Evolutionary conservation across 2,888 invertebrate species (phyloP).

Genomic region (Erebia aethiops): DNA sequence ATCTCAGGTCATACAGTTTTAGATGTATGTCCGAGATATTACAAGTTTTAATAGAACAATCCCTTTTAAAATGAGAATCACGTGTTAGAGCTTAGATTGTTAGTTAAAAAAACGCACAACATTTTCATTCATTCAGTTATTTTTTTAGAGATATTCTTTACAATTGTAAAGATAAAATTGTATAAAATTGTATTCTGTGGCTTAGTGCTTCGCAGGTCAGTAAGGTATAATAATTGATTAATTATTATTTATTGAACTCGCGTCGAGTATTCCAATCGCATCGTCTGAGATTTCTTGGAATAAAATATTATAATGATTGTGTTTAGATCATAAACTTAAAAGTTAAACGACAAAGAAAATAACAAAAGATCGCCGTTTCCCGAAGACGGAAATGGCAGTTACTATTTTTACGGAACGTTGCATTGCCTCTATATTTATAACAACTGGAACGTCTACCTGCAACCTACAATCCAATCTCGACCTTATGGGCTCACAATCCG

Average conservation of each 20-base stretch:
- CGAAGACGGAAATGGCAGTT: constrained; percentile 73
- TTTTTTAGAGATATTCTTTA: too few species aligned
- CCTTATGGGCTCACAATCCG: constrained; percentile 52
- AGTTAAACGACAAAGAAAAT: constrained; percentile 44
- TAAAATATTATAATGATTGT: not conserved
- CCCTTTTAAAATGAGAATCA: too few species aligned
- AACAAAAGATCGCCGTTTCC: constrained; percentile 71
- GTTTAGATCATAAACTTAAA: not conserved
- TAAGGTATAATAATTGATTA: not conserved
- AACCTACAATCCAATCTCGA: constrained; percentile 55
- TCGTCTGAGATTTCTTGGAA: not conserved
- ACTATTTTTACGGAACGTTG: constrained; percentile 74
- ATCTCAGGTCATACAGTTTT: too few species aligned
- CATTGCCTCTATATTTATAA: constrained; percentile 54
- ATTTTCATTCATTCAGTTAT: too few species aligned
- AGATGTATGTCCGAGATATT: too few species aligned
- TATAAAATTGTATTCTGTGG: too few species aligned
- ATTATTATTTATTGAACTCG: not conserved
- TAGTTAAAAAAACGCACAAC: too few species aligned
- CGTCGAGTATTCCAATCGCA: not conserved
- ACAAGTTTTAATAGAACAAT: too few species aligned
- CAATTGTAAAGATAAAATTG: too few species aligned
- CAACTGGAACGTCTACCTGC: constrained; percentile 43
- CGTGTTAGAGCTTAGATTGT: too few species aligned
- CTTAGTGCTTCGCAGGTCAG: not conserved